Evolutionary conservation across 1,140 invertebrate species (phyloP), one percentile per base, ranked within the genome.

Genomic region (Yoshiicerus persimilis): DNA sequence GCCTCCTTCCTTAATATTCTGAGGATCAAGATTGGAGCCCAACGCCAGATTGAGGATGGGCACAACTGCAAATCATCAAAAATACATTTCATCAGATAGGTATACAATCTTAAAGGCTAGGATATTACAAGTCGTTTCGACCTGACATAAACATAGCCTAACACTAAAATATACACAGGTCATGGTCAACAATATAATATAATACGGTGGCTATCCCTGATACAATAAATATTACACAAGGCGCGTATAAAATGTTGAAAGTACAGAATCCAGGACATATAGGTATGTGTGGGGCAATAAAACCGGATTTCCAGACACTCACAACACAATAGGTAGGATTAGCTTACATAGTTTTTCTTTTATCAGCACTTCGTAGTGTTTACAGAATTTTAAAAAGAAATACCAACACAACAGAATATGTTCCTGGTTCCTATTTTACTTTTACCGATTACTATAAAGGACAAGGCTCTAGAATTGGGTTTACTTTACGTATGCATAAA

Each of bases 1-100:
- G 91, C 97, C 96, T 64, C 96, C 96, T 93, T 97, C 96, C 92
- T 96, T 96, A 90, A 98, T 97, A 92, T 97, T 96, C 90, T 96
- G 95, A 1, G 96, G 96, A 93, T 97, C 97, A 92, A 97, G 94
- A 92, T 95, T 96, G n/a, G 95, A 95, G 34, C 96, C 96, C 34
- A 97, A 93, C 75, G 95, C 94, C 89, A 97, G 94, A 86, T 94
- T 94, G 86, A 96, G 92, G 64, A 95, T 95, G 38, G 96, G 96
- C 70, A 96, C 92, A 93, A 96, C 96, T 97, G 94, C 88, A 94
- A 94, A 92, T 90, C 90, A 90, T 91, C 70, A 80, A 86, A 87
- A 32, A 25, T 36, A 80, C 75, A 38, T 80, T 80, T 80, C 75
- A 80, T 36, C 75, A 80, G 75, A n/a, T 80, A 56, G n/a, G 66